Base-by-base conservation (phyloP, 1,140 invertebrate genomes). In the Achroia grisella region DNA sequence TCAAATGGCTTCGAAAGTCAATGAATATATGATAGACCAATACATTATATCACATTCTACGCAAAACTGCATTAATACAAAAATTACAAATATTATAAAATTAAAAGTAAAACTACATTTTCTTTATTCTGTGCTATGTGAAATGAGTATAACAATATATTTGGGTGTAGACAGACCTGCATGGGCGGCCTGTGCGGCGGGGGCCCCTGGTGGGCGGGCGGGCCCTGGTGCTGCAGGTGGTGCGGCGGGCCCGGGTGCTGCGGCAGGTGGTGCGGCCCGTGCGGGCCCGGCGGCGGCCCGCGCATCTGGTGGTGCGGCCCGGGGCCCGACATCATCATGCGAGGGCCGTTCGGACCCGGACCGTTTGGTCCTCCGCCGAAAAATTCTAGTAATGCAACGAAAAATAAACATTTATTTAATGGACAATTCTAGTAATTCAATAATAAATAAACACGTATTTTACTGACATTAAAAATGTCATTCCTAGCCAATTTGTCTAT, bases 121-220 rank as follows among this genome's bases (percentile, higher is more conserved):
- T n/a, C n/a, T n/a, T n/a, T n/a, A n/a, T n/a, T n/a, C n/a, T n/a
- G n/a, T n/a, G n/a, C n/a, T n/a, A n/a, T n/a, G n/a, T n/a, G n/a
- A n/a, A n/a, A n/a, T n/a, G n/a, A n/a, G n/a, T n/a, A n/a, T n/a
- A n/a, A n/a, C n/a, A n/a, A n/a, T n/a, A n/a, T n/a, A n/a, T n/a
- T n/a, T n/a, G n/a, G n/a, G n/a, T n/a, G n/a, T n/a, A n/a, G n/a
- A 23, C 17, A 23, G 17, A 91, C 91, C 63, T 89, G 89, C 89
- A 92, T 90, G 1, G 92, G 91, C 0, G 90, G 91, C 6, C 92
- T 91, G 50, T 91, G 89, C 62, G 90, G 81, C 37, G 87, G 87
- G 13, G 87, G 87, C 30, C 84, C 81, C 52, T 88, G 87, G 49
- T 87, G 85, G 6, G 75, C 78, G 4, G 78, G 81, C 0, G 71